Conservation (phyloP, 2,113 vertebrate genomes). For the Motacilla tschutschensis region DNA sequence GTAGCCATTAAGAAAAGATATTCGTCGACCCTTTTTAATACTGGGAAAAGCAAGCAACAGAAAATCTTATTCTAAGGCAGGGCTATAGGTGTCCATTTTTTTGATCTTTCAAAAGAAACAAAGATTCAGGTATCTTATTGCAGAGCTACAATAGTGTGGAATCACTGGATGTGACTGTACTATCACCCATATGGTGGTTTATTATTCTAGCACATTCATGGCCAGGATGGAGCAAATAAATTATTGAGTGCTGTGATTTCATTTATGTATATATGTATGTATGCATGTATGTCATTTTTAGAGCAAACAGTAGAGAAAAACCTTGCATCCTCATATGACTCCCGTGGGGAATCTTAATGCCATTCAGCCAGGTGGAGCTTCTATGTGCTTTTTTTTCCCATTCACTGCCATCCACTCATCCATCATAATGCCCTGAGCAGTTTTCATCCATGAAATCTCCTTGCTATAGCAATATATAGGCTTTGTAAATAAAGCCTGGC, state of each 20-base stretch:
- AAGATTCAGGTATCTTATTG: background rate
- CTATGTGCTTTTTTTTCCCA: background rate
- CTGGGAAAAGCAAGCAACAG: background rate
- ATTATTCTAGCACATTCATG: slow-evolving; percentile 1
- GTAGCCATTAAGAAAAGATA: background rate
- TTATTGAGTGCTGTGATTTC: slow-evolving; percentile 35
- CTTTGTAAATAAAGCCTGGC: slow-evolving; percentile 29
- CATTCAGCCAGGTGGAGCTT: slow-evolving; percentile 3
- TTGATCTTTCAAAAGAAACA: background rate
- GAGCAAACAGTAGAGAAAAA: slow-evolving; percentile 21
- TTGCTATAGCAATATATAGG: slow-evolving; percentile 5
- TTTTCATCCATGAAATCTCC: slow-evolving; percentile 20
- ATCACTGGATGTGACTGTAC: background rate
- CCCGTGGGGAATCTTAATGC: background rate
- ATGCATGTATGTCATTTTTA: slow-evolving; percentile 4
- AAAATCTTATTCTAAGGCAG: background rate
- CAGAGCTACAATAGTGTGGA: background rate
- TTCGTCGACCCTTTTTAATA: background rate
- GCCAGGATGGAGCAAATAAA: slow-evolving; percentile 31
- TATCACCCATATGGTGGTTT: background rate
- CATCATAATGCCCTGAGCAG: background rate
- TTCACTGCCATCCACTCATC: background rate
- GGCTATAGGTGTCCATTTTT: background rate
- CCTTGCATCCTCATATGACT: slow-evolving; percentile 6
- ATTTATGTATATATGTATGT: slow-evolving; percentile 11